Evolutionary conservation across 2,888 invertebrate species (phyloP).

Genomic region (Dolichomitus sp.): DNA sequence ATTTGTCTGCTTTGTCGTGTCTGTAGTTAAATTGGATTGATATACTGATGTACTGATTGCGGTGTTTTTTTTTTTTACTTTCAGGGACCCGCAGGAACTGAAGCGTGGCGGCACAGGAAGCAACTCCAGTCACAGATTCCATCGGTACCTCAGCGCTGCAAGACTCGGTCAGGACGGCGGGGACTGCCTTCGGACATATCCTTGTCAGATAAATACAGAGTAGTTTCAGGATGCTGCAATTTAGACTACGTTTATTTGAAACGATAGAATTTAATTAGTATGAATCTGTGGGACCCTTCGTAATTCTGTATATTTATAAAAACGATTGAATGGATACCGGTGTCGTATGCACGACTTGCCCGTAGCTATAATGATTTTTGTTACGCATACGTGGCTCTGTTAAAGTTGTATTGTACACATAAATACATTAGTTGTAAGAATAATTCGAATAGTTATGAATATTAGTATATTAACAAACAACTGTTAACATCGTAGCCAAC

Average conservation of each 20-base stretch:
- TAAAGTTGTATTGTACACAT: slow-evolving; percentile 54
- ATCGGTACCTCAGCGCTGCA: slow-evolving; percentile 93
- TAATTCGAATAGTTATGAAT: slow-evolving; percentile 14
- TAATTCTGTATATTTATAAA: slow-evolving; percentile 50
- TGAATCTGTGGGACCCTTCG: slow-evolving; percentile 35
- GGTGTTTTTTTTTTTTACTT: slow-evolving; percentile 53
- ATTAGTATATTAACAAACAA: slow-evolving; percentile 34
- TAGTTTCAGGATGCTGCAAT: slow-evolving; percentile 72
- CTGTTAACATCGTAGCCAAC: slow-evolving; percentile 66
- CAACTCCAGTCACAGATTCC: slow-evolving; percentile 91
- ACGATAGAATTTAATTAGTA: slow-evolving; percentile 32
- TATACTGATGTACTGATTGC: slow-evolving; percentile 43
- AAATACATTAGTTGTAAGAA: slow-evolving; percentile 4
- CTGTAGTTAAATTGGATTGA: slow-evolving; percentile 23
- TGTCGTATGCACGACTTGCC: slow-evolving; percentile 45
- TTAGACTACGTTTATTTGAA: slow-evolving; percentile 9
- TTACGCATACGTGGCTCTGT: slow-evolving; percentile 68
- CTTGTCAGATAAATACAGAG: slow-evolving; percentile 91
- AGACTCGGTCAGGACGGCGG: slow-evolving; percentile 94
- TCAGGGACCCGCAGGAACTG: slow-evolving; percentile 92
- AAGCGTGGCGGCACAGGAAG: slow-evolving; percentile 90
- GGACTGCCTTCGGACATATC: slow-evolving; percentile 91
- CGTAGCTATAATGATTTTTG: slow-evolving; percentile 51
- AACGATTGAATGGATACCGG: slow-evolving; percentile 10
- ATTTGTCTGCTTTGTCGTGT: slow-evolving; percentile 11